phyloP scores from a whole-genome alignment of 2,113 vertebrate species.

The Hippopotamus amphibius region DNA sequence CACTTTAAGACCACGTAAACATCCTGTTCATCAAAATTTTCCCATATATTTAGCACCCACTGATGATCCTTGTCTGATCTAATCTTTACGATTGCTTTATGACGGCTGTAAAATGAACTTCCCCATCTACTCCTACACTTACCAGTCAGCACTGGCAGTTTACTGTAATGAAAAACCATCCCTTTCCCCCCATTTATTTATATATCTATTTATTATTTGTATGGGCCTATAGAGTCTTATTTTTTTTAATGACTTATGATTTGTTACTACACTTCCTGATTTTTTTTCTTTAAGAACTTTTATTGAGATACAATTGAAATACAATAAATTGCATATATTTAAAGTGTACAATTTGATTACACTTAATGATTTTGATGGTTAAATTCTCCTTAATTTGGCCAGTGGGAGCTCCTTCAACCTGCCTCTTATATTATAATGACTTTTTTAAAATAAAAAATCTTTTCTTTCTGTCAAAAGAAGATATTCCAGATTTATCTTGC shows the following conservation, averaged over 20 bases:
- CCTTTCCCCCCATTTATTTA: neutral
- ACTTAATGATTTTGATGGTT: neutral
- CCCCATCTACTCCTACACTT: neutral
- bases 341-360: no score
- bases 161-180: neutral
- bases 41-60: neutral
- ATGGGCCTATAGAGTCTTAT: neutral
- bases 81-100: neutral
- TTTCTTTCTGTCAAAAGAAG: neutral
- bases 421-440: neutral
- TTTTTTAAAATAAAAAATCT: neutral
- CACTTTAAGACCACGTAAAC: neutral
- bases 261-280: neutral
- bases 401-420: neutral
- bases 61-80: neutral
- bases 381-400: constrained; percentile 10
- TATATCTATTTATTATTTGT: neutral
- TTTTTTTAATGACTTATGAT: neutral
- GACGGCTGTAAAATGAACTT: neutral
- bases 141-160: neutral
- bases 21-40: neutral
- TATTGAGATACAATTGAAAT: no score
- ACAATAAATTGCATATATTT: no score
- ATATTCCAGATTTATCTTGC: neutral
- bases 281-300: no score